These are phyloP conservation scores for Amiota communis DNA, from an alignment of 2,888 invertebrate species.

Conservation along the genomic window DNA sequence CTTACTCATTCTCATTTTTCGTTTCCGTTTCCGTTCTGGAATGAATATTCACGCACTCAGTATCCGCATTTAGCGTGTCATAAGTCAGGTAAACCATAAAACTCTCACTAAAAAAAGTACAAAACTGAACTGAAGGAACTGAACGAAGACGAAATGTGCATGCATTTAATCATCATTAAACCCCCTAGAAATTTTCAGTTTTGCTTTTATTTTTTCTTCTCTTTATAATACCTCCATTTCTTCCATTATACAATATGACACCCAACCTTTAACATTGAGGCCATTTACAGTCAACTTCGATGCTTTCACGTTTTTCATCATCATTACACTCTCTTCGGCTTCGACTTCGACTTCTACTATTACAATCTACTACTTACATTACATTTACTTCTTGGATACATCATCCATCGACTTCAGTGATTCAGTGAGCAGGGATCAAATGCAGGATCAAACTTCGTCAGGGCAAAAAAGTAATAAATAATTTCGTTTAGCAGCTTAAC, in stretches of 20 bases:
- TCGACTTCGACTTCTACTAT: background rate
- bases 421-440: conserved; percentile 42
- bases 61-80: conserved; percentile 20
- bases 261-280: conserved; percentile 34
- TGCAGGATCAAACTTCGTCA: conserved; percentile 40
- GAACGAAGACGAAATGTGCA: conserved; percentile 46
- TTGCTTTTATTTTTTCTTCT: background rate
- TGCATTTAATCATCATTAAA: conserved; percentile 67
- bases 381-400: too few relatives aligned
- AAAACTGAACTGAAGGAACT: conserved; percentile 29
- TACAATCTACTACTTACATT: background rate
- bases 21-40: too few relatives aligned
- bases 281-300: conserved; percentile 49
- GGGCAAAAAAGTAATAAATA: conserved; percentile 60
- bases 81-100: conserved; percentile 44
- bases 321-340: conserved; percentile 54
- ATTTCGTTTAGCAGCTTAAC: conserved; percentile 61
- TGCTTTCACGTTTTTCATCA: conserved; percentile 67
- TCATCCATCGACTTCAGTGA: conserved; percentile 42
- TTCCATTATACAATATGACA: conserved; percentile 54
- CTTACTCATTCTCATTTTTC: too few relatives aligned
- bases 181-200: conserved; percentile 20
- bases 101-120: conserved; percentile 32
- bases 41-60: too few relatives aligned
- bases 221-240: background rate